Percentiles rank a stretch among this genome's conserved stretches.
Evolutionary conservation across 2,888 invertebrate species (phyloP).

Genomic region (Apotomis betuletana): DNA sequence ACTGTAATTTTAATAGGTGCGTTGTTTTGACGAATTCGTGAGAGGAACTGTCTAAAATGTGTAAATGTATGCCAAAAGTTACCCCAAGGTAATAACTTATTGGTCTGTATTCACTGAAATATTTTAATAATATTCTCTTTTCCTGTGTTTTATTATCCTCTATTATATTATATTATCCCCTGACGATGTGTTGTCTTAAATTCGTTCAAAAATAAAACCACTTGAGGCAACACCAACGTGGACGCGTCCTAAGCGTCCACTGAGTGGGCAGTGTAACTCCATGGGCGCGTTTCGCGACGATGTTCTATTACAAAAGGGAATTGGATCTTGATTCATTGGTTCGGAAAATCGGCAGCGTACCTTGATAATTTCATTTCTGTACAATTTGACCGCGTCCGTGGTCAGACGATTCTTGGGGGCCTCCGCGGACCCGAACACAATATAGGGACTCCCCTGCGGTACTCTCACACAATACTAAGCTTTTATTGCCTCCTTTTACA

Average conservation of each 20-base stretch:
- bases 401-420: conserved; percentile 80
- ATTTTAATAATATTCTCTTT: no score
- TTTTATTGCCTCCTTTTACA: conserved; percentile 84
- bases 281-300: conserved; percentile 80
- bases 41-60: no score
- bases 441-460: conserved; percentile 78
- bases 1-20: no score
- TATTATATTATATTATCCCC: no score
- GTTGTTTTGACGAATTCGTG: no score
- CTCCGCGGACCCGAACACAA: conserved; percentile 78
- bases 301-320: conserved; percentile 84
- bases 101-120: no score
- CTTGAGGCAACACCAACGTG: conserved; percentile 55
- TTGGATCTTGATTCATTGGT: conserved; percentile 84
- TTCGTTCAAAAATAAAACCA: neutral
- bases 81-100: no score
- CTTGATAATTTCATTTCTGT: conserved; percentile 85
- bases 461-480: conserved; percentile 82
- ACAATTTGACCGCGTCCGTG: conserved; percentile 83
- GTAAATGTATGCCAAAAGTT: no score
- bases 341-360: conserved; percentile 84
- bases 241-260: conserved; percentile 69
- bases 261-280: conserved; percentile 79
- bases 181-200: neutral
- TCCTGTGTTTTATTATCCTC: no score